Base-by-base conservation (phyloP, 64 coral and sea anemone genomes). In the Catalaphyllia jardinei region DNA sequence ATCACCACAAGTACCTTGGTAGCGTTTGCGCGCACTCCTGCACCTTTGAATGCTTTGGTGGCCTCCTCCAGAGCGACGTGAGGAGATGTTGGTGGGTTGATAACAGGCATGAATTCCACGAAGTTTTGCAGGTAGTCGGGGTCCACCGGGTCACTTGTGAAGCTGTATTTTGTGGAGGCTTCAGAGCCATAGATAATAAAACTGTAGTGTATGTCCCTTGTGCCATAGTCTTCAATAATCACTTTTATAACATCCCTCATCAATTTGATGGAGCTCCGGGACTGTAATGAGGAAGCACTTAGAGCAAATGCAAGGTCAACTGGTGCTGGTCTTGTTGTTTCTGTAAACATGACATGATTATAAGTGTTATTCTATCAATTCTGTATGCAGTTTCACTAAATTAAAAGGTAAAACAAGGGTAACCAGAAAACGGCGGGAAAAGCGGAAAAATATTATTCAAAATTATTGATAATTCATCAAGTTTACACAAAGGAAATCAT, bases 221-320 rank as follows among this genome's bases (percentile, higher is more conserved):
- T 94, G 22, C 92, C 79, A 61, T 89, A 94, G 15, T 86, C 67
- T 35, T 89, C 35, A 42, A 94, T 75, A 13, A 94, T 89, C 16
- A 63, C 62, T 12, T 57, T 65, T 54, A 94, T 94, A 49, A 86
- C 46, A n/a, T 89, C 73, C 24, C 89, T 94, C 78, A 94, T 94
- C 57, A 89, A 29, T 15, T 54, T 33, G 22, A 85, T 86, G 16
- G 78, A 77, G 12, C 20, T 74, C 16, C 19, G 18, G 2, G 92
- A 82, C 67, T 94, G 77, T 4, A 31, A 25, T 29, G 92, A 88
- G 46, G 69, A 76, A 24, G 92, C 92, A 73, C 87, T 94, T 31
- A 94, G 65, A 59, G 87, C 92, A 49, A 94, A 94, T 29, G 88
- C 62, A 62, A 94, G 65, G 79, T 94, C 87, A 17, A 89, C 76